A percentile compares a stretch with the other conserved stretches of the same genome.
Conservation (phyloP, 30 jellyfish, hydroid and myxozoan genomes). For the Cassiopea andromeda region DNA sequence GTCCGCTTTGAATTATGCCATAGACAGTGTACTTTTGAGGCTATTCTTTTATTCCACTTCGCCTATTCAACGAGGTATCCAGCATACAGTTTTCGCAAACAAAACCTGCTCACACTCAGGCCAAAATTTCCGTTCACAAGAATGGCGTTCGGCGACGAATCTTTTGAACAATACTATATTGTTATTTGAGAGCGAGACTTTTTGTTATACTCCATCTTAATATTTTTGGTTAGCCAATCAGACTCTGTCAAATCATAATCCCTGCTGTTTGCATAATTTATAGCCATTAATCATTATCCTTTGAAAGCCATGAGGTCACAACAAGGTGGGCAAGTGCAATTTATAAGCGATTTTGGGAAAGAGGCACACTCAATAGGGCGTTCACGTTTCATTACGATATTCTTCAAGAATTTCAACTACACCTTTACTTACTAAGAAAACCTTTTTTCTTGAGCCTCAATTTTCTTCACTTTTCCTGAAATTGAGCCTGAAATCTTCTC, state of each 20-base stretch:
- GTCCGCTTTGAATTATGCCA: constrained; percentile 58
- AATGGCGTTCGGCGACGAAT: constrained; percentile 49
- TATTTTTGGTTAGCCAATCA: constrained; percentile 46
- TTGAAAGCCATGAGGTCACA: constrained; percentile 52
- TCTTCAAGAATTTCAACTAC: too few relatives aligned
- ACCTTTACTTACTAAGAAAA: neutral
- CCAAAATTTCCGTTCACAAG: constrained; percentile 58
- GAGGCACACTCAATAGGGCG: neutral
- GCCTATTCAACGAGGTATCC: constrained; percentile 55
- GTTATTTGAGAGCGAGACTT: constrained; percentile 15
- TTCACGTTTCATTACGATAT: neutral
- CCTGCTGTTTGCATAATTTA: constrained; percentile 82
- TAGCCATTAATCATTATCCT: constrained; percentile 58
- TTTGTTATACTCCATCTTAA: constrained; percentile 21
- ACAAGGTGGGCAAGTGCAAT: neutral
- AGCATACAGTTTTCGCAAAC: constrained; percentile 65
- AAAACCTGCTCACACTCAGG: constrained; percentile 85
- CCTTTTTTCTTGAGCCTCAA: neutral
- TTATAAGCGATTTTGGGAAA: neutral
- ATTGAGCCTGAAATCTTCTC: neutral
- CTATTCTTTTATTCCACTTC: constrained; percentile 27
- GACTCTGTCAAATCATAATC: constrained; percentile 41
- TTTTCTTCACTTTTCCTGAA: neutral
- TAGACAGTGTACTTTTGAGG: constrained; percentile 59
- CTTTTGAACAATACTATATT: constrained; percentile 33